phyloP scores from a whole-genome alignment of 1,140 invertebrate genomes.

The Kradibia gibbosae region DNA sequence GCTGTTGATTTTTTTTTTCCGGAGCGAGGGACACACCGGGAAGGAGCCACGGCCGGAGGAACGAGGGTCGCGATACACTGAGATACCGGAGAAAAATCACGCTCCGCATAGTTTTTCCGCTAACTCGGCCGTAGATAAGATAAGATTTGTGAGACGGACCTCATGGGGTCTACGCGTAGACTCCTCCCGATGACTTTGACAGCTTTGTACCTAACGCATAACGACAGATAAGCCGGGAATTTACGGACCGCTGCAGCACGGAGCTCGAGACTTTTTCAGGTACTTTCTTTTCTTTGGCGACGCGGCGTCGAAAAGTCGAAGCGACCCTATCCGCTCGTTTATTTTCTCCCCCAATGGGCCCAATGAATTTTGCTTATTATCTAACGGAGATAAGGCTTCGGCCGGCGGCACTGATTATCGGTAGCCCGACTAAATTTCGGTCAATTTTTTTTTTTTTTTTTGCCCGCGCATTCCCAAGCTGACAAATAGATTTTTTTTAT shows the following conservation, averaged over 20 bases:
- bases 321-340: not conserved
- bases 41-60: not conserved
- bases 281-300: conserved; percentile 48
- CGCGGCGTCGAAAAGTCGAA: not conserved
- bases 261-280: not conserved
- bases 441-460: too few relatives aligned
- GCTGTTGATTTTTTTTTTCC: too few relatives aligned
- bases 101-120: not conserved
- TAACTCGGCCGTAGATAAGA: conserved; percentile 55
- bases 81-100: conserved; percentile 12
- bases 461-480: too few relatives aligned
- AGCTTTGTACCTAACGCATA: conserved; percentile 59
- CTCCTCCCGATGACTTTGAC: conserved; percentile 54
- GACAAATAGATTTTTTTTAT: too few relatives aligned
- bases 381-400: not conserved
- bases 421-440: too few relatives aligned
- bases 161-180: conserved; percentile 46
- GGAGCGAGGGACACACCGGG: too few relatives aligned
- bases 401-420: too few relatives aligned
- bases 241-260: conserved; percentile 34
- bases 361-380: not conserved
- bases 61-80: not conserved
- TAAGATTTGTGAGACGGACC: conserved; percentile 45
- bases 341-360: not conserved
- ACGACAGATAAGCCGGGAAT: conserved; percentile 54